Base-by-base conservation (phyloP, 2,113 vertebrate species). In the Amblyopsis rosae region DNA sequence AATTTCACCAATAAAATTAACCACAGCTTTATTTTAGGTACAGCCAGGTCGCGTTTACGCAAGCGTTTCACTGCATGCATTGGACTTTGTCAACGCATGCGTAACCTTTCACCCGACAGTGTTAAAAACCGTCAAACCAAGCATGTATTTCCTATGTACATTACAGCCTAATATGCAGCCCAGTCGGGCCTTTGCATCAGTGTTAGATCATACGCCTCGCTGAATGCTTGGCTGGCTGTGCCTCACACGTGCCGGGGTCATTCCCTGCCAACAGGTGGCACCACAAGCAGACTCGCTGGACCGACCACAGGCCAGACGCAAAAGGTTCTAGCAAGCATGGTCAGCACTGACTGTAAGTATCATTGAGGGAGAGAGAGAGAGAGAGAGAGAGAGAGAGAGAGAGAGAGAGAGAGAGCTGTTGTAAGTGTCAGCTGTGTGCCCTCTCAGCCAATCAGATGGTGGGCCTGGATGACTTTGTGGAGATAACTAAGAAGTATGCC, bases 401-500 rank as follows among this genome's bases (percentile, higher is more conserved):
- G 19, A 19, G 19, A 19, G 19, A 19, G 19, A 19, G 19, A 19
- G 19, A 19, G 19, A 19, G 12, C 17, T 1, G 10, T 59, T 16
- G 0, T 57, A 1, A 5, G 54, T 8, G 4, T 0, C 9, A 55
- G 10, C 12, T 41, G 73, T 78, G 3, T 81, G 41, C 73, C 57
- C 15, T 49, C 64, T 69, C 67, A 96, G 95, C 93, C 62, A 93
- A 93, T 78, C 91, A 93, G 77, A 76, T 92, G 72, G 92, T 99
- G 19, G 94, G 93, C n/a, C 73, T 96, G 84, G 96, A 99, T 13
- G 95, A 95, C 73, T 99, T 99, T 72, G 95, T 99, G 80, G 96
- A 98, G 89, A 95, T 98, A 85, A 98, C 97, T 33, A 97, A 98
- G 90, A 94, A 95, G 63, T 99, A 96, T 0, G 95, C 98, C 11